Conservation (phyloP, 2,113 vertebrate genomes). For the Rhabdornis inornatus region DNA sequence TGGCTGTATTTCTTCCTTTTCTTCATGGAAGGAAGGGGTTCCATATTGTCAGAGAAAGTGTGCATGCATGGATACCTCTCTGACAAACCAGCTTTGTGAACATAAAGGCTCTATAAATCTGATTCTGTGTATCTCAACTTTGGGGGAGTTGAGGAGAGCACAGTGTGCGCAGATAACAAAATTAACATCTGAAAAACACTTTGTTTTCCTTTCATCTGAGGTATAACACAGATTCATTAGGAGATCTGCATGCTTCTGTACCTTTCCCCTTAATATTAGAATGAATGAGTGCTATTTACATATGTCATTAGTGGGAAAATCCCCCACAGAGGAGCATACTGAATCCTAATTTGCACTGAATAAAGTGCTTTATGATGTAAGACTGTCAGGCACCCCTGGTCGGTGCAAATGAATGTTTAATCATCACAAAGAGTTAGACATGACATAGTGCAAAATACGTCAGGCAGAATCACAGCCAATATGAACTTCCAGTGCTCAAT, state of each 20-base stretch:
- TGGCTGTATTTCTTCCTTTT: slow-evolving; percentile 48
- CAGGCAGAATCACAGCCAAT: not conserved
- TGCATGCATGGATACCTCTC: slow-evolving; percentile 32
- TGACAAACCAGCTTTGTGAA: slow-evolving; percentile 25
- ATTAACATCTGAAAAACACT: slow-evolving; percentile 54
- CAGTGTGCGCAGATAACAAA: slow-evolving; percentile 15
- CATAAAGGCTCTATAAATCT: slow-evolving; percentile 52
- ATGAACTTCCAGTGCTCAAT: not conserved
- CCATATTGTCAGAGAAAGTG: not conserved
- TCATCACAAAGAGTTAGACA: slow-evolving; percentile 38
- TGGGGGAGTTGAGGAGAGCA: not conserved
- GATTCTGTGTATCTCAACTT: not conserved
- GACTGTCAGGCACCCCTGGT: slow-evolving; percentile 25
- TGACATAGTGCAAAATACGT: not conserved
- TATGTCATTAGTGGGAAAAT: slow-evolving; percentile 65
- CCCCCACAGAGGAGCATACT: slow-evolving; percentile 40
- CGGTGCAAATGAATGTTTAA: slow-evolving; percentile 23
- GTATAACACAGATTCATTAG: slow-evolving; percentile 53
- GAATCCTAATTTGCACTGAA: slow-evolving; percentile 61
- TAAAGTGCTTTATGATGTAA: slow-evolving; percentile 60
- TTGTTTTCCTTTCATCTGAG: slow-evolving; percentile 59
- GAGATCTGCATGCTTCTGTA: slow-evolving; percentile 58
- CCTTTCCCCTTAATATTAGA: slow-evolving; percentile 53
- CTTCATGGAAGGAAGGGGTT: slow-evolving; percentile 1
- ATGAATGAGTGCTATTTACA: slow-evolving; percentile 58